phyloP scores from a whole-genome alignment of 2,113 vertebrate species.

The Pterocles burchelli region DNA sequence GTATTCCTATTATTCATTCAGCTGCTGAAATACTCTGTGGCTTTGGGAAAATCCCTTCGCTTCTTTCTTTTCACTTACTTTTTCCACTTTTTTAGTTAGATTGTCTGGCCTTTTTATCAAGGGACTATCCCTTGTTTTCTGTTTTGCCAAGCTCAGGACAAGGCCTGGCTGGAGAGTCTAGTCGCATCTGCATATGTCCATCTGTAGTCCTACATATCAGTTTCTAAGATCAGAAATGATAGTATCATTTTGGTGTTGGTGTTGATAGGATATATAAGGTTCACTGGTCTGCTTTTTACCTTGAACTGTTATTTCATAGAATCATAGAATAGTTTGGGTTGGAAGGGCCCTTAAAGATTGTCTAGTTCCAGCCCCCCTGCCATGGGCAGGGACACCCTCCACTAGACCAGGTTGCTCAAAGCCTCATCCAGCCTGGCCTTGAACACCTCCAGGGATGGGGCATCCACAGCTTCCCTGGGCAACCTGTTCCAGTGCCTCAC shows the following conservation, averaged over 20 bases:
- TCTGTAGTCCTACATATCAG: neutral
- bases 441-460: too few species aligned
- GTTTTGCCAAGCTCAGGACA: neutral
- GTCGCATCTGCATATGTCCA: neutral
- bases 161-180: neutral
- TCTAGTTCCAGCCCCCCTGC: too few species aligned
- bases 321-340: too few species aligned
- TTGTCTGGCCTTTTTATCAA: neutral
- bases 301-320: neutral
- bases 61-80: neutral
- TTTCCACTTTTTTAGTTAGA: neutral
- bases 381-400: too few species aligned
- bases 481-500: too few species aligned
- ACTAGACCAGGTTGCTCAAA: too few species aligned
- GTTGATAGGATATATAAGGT: neutral
- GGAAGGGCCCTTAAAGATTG: too few species aligned
- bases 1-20: neutral
- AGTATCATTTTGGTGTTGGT: neutral
- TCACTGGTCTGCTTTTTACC: neutral
- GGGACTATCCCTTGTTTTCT: neutral
- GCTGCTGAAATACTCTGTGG: neutral
- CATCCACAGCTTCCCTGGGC: too few species aligned
- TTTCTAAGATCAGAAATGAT: neutral
- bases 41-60: neutral
- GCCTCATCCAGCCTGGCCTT: too few species aligned